These are phyloP conservation scores for Apamea crenata DNA, from an alignment of 2,888 invertebrate genomes.

Conservation along the genomic window DNA sequence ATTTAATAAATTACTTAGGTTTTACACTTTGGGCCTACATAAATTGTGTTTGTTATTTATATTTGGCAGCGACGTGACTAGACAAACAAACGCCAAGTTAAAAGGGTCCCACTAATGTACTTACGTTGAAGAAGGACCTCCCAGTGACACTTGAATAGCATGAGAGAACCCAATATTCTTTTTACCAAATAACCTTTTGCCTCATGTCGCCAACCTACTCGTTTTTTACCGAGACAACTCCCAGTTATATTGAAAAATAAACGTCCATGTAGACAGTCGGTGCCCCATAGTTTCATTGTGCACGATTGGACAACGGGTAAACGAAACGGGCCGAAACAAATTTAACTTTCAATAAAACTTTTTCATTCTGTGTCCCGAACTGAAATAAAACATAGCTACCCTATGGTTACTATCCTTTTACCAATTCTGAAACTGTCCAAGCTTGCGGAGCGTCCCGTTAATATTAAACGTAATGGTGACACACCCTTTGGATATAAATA, in stretches of 20 bases:
- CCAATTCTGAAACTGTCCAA: slow-evolving; percentile 62
- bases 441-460: slow-evolving; percentile 61
- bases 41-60: slow-evolving; percentile 76
- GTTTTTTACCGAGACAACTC: slow-evolving; percentile 37
- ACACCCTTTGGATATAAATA: slow-evolving; percentile 67
- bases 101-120: slow-evolving; percentile 79
- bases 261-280: slow-evolving; percentile 31
- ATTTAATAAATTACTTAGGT: slow-evolving; percentile 68
- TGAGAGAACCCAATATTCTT: slow-evolving; percentile 74
- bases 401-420: slow-evolving; percentile 54
- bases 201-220: slow-evolving; percentile 39
- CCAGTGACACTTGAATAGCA: slow-evolving; percentile 76
- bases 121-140: slow-evolving; percentile 73
- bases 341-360: slow-evolving; percentile 62
- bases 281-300: slow-evolving; percentile 37
- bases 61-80: slow-evolving; percentile 75
- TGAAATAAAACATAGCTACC: slow-evolving; percentile 51
- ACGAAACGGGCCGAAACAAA: slow-evolving; percentile 57
- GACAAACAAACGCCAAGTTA: slow-evolving; percentile 76
- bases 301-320: slow-evolving; percentile 40
- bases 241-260: slow-evolving; percentile 50
- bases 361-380: slow-evolving; percentile 42
- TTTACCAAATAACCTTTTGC: slow-evolving; percentile 69
- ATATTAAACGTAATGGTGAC: slow-evolving; percentile 67
- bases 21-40: slow-evolving; percentile 68